These are phyloP conservation scores for Lucilia cuprina DNA, from an alignment of 1,140 invertebrate genomes.

Conservation along the genomic window DNA sequence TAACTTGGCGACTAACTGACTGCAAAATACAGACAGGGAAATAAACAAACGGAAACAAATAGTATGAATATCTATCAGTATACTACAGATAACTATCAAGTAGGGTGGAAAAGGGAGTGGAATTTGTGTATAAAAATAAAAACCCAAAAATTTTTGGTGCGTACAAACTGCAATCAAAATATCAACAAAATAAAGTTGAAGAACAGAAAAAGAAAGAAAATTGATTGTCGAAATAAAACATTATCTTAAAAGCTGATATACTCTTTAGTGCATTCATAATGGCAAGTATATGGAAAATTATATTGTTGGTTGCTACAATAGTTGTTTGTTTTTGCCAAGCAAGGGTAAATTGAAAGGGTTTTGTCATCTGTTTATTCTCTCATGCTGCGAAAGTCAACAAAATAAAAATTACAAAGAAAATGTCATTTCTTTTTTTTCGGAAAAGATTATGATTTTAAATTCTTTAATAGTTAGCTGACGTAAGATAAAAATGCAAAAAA, in stretches of 20 bases:
- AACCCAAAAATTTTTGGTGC: neutral
- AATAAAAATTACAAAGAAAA: neutral
- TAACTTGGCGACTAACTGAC: constrained; percentile 56
- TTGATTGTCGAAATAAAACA: constrained; percentile 1
- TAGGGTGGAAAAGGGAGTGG: too few relatives aligned
- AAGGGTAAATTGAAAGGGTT: neutral
- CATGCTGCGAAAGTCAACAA: neutral
- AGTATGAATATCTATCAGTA: neutral
- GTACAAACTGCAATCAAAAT: neutral
- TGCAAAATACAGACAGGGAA: constrained; percentile 36
- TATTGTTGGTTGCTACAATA: neutral
- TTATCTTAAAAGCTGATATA: constrained; percentile 5
- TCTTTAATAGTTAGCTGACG: too few relatives aligned
- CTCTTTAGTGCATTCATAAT: neutral
- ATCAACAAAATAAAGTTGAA: neutral
- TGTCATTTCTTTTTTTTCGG: too few relatives aligned
- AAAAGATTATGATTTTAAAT: too few relatives aligned
- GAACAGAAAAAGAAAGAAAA: neutral
- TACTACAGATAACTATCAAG: too few relatives aligned
- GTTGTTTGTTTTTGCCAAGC: neutral
- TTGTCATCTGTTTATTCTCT: neutral
- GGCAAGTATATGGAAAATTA: neutral
- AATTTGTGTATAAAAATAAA: neutral
- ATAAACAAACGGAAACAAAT: constrained; percentile 39
- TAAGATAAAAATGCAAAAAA: too few relatives aligned